A percentile compares a stretch with the other conserved stretches of the same genome.
Evolutionary conservation across 2,797 vertebrate genomes (phyloP).

Genomic region (Sylvia borin): DNA sequence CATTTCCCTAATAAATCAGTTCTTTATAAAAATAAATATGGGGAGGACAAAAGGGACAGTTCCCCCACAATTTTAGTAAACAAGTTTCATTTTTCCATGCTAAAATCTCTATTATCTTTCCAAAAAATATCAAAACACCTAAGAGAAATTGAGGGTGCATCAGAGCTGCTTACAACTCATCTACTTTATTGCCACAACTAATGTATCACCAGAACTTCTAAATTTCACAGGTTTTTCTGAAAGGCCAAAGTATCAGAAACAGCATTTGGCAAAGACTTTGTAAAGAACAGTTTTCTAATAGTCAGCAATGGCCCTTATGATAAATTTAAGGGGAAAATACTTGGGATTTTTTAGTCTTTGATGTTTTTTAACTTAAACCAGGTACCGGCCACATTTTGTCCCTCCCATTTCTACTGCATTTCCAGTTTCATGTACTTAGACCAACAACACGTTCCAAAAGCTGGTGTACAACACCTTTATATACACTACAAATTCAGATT

Average conservation of each 20-base stretch:
- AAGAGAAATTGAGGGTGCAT: neutral
- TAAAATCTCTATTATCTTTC: slow-evolving; percentile 19
- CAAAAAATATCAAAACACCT: slow-evolving; percentile 25
- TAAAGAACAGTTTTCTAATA: neutral
- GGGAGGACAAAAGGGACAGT: slow-evolving; percentile 2
- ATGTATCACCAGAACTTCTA: neutral
- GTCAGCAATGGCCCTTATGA: neutral
- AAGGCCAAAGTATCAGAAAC: neutral
- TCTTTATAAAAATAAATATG: slow-evolving; percentile 52
- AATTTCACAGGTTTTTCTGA: neutral
- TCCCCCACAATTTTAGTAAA: slow-evolving; percentile 1
- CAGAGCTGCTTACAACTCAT: neutral
- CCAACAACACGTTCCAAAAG: slow-evolving; percentile 21
- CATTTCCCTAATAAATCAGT: slow-evolving; percentile 9
- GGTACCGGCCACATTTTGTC: neutral
- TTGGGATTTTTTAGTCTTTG: neutral
- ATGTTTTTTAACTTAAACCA: neutral
- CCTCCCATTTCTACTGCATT: neutral
- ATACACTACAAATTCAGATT: slow-evolving; percentile 58
- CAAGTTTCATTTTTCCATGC: neutral
- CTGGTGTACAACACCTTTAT: slow-evolving; percentile 55
- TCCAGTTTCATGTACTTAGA: slow-evolving; percentile 35
- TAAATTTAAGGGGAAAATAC: neutral
- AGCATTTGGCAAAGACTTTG: slow-evolving; percentile 11
- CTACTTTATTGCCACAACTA: neutral